Conservation (phyloP, 2,888 invertebrate species). For the Ommatoiulus sabulosus region DNA sequence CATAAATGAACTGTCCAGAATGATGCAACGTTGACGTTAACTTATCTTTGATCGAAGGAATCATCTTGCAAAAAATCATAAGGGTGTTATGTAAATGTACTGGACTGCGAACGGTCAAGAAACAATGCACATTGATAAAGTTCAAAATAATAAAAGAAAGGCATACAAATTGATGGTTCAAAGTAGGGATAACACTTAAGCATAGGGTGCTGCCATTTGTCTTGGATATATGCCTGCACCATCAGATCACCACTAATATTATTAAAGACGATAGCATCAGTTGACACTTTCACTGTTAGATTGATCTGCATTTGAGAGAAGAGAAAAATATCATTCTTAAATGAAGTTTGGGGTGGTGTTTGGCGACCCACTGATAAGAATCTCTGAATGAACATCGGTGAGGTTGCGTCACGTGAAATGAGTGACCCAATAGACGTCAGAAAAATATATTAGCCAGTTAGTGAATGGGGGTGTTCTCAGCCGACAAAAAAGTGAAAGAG, state of each 20-base stretch:
- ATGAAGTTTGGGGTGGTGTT: background rate
- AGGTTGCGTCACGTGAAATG: background rate
- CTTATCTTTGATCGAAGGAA: background rate
- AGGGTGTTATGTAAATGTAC: too few species aligned
- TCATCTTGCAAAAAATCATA: background rate
- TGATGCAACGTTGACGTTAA: background rate
- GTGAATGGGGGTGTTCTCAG: background rate
- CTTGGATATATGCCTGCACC: background rate
- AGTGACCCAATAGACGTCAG: background rate
- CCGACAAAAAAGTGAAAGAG: slow-evolving; percentile 15
- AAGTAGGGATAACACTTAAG: background rate
- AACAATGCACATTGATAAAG: background rate
- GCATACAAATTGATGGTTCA: background rate
- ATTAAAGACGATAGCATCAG: background rate
- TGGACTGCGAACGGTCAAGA: background rate
- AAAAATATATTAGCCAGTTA: background rate
- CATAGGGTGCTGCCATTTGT: background rate
- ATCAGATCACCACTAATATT: background rate
- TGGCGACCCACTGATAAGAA: background rate
- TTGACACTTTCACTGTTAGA: background rate
- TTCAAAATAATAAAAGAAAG: background rate
- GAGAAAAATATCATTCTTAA: background rate
- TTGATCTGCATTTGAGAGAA: background rate
- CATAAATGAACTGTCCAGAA: too few species aligned
- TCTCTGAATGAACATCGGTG: background rate